phyloP scores from a whole-genome alignment of 2,113 vertebrate genomes.

The Albula goreensis region DNA sequence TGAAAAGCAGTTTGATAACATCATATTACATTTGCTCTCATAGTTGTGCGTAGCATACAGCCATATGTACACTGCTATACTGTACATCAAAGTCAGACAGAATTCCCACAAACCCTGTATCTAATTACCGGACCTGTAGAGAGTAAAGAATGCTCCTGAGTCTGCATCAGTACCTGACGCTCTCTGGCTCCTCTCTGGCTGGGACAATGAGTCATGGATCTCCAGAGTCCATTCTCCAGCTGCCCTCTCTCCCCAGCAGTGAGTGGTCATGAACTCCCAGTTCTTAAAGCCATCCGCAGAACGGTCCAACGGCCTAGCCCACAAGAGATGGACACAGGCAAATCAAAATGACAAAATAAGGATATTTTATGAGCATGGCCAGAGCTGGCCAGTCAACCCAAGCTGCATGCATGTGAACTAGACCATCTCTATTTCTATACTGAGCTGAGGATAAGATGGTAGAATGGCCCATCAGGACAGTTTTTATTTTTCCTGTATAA shows the following conservation, averaged over 20 bases:
- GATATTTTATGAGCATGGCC: too few species aligned
- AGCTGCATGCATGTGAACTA: too few species aligned
- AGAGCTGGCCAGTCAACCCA: too few species aligned
- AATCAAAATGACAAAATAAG: too few species aligned
- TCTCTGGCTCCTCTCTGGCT: constrained; percentile 69
- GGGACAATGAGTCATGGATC: constrained; percentile 83
- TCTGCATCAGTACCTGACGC: constrained; percentile 70
- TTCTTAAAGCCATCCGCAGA: constrained; percentile 90
- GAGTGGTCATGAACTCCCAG: constrained; percentile 97
- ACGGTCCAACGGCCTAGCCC: constrained; percentile 83
- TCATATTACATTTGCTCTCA: too few species aligned
- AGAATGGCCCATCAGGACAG: too few species aligned
- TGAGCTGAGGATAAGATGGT: background rate
- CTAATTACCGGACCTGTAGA: constrained; percentile 24
- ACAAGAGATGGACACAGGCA: too few species aligned
- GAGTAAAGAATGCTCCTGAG: background rate
- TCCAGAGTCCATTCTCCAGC: constrained; percentile 88
- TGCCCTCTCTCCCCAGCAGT: constrained; percentile 91
- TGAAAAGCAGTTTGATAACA: too few species aligned
- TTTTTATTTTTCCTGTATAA: background rate
- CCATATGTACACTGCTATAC: too few species aligned
- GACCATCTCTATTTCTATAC: background rate
- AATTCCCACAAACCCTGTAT: too few species aligned
- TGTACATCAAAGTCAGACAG: too few species aligned
- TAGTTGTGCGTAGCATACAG: too few species aligned